Base-by-base conservation (phyloP, 2,888 invertebrate genomes). In the Neria commutata region DNA sequence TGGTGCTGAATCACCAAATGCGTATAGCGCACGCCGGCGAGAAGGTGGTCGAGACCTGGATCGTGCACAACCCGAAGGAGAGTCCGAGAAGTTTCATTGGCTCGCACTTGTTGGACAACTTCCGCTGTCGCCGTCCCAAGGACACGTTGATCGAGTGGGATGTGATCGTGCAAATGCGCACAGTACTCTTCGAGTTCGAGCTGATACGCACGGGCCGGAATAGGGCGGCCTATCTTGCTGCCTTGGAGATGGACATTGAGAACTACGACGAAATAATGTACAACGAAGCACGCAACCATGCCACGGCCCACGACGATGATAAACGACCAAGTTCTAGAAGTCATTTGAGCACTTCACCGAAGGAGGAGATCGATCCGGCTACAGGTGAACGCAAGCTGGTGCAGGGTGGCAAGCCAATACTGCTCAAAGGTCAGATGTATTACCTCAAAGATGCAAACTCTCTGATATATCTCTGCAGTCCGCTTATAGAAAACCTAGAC, bases 381-480 rank as follows among this genome's bases (percentile, higher is more conserved):
- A 73, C 59, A 0, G 76, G 72, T 1, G 71, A 74, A 47, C 70
- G 71, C 1, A 71, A 72, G 16, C 59, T 68, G 11, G 74, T 78
- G 0, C 73, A 79, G 25, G 72, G 71, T 16, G 58, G 68, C 3
- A 74, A 71, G 10, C 90, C 91, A 53, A 88, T 94, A 40, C 82
- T 94, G 19, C 84, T 95, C 8, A 90, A 92, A 70, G 95, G 95
- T 2, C 94, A 95, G 71, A 93, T 95, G 86, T 87, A 90, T 69
- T 88, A 89, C 71, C 84, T 95, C 11, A 86, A 89, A 34, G 92
- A 94, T 67, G 88, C 93, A 57, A 89, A 91, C 62, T 87, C 89
- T 0, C 87, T 95, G 34, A 89, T 94, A 57, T 95, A 92, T 75
- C 84, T 95, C 1, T 95, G 95, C 76, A 92, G 92, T 71, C 95